Evolutionary conservation across 2,888 invertebrate species (phyloP).

Genomic region (Nomada fabriciana): DNA sequence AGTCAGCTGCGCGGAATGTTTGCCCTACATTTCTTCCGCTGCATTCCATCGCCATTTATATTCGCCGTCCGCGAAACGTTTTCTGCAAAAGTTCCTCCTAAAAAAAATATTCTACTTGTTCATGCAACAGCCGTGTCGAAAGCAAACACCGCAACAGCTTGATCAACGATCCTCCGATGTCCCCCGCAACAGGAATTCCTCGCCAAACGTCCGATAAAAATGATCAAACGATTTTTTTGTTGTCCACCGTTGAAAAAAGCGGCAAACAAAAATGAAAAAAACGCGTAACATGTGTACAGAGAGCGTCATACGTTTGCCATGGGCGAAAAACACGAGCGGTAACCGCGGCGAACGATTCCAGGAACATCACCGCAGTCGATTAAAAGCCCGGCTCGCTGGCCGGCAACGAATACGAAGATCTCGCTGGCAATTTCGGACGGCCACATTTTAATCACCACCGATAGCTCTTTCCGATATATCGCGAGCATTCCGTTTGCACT

Average conservation of each 20-base stretch:
- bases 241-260: neutral
- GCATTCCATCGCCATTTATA: neutral
- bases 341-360: conserved; percentile 11
- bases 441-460: conserved; percentile 70
- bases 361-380: conserved; percentile 49
- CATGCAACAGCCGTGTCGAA: neutral
- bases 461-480: conserved; percentile 61
- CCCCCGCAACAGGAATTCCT: neutral
- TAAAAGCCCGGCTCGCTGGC: conserved; percentile 22
- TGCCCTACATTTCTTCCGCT: conserved; percentile 1
- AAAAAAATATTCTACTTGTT: neutral
- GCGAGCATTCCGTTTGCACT: neutral
- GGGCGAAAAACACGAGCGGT: neutral
- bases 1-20: conserved; percentile 30
- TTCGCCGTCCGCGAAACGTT: neutral
- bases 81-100: neutral
- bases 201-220: neutral
- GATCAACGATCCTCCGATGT: neutral
- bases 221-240: conserved; percentile 3
- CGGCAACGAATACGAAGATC: conserved; percentile 38
- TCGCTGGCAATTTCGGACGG: conserved; percentile 57
- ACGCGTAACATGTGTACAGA: neutral
- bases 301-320: neutral
- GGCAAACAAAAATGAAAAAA: too few relatives aligned
- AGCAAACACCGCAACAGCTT: neutral